A percentile compares a stretch with the other conserved stretches of the same genome.
Conservation (phyloP, 2,797 vertebrate genomes). For the Channa striata region DNA sequence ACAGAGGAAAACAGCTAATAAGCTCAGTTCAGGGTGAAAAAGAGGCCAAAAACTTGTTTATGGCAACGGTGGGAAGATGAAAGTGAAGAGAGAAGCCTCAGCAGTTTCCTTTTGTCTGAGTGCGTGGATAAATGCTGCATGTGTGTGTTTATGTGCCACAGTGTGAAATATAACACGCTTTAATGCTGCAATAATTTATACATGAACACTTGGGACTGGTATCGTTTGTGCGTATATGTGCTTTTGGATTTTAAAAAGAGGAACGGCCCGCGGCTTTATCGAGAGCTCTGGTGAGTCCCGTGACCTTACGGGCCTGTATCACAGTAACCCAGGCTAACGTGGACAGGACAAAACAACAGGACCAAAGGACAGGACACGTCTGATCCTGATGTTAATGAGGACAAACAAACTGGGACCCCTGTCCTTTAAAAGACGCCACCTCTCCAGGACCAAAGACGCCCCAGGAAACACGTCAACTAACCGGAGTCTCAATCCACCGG, state of each 20-base stretch:
- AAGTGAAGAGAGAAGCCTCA: constrained; percentile 42
- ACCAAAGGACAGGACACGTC: background rate
- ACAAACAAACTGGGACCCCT: constrained; percentile 44
- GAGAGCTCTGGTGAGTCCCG: background rate
- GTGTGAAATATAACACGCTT: constrained; percentile 20
- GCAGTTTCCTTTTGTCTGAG: constrained; percentile 16
- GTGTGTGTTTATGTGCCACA: background rate
- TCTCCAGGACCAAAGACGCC: constrained; percentile 60
- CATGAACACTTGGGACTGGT: constrained; percentile 25
- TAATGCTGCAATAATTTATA: constrained; percentile 24
- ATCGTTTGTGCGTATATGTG: background rate
- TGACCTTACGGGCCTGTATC: background rate
- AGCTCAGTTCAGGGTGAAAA: constrained; percentile 57
- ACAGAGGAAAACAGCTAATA: constrained; percentile 51
- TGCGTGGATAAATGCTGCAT: constrained; percentile 34
- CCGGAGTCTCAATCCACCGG: constrained; percentile 52
- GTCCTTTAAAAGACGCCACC: constrained; percentile 57
- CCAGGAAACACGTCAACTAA: constrained; percentile 53
- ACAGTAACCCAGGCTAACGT: background rate
- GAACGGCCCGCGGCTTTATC: constrained; percentile 4
- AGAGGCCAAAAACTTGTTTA: constrained; percentile 64
- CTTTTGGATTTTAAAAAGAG: constrained; percentile 14
- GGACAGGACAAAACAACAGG: background rate
- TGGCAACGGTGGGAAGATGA: constrained; percentile 62
- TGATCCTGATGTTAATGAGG: background rate